phyloP scores from a whole-genome alignment of 2,797 vertebrate species.

The Rhodeus uyekii region DNA sequence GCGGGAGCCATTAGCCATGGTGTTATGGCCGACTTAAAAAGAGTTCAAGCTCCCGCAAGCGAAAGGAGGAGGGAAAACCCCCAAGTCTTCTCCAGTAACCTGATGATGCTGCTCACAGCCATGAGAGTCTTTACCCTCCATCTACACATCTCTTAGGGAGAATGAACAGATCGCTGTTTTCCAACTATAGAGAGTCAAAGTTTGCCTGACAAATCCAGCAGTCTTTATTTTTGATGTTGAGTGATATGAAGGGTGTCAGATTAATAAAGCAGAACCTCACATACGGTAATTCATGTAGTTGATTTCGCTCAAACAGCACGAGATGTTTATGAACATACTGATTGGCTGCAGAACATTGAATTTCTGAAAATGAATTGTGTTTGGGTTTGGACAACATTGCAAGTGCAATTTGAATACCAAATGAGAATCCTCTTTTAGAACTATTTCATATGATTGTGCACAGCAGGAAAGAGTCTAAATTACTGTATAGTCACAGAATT shows the following conservation, averaged over 20 bases:
- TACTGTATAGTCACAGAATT: background rate
- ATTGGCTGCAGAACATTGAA: background rate
- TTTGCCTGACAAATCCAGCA: background rate
- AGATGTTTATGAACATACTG: background rate
- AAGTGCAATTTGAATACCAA: background rate
- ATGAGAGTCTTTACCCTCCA: constrained; percentile 15
- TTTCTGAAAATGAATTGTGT: background rate
- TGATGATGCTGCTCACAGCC: constrained; percentile 27
- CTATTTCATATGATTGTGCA: background rate
- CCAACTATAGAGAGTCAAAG: background rate
- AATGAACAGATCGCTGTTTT: background rate
- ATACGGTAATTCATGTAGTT: background rate
- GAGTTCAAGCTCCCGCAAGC: constrained; percentile 68
- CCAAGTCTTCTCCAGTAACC: constrained; percentile 37
- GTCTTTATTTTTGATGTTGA: background rate
- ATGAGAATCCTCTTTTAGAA: background rate
- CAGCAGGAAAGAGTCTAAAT: background rate
- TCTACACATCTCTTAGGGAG: background rate
- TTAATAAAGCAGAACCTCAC: background rate
- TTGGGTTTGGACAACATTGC: background rate
- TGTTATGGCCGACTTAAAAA: constrained; percentile 85
- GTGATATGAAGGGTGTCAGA: background rate
- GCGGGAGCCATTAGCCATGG: constrained; percentile 86
- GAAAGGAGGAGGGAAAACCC: constrained; percentile 49
- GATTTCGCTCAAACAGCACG: background rate